Conservation (phyloP, 2,113 vertebrate genomes). For the Prolemur simus region DNA sequence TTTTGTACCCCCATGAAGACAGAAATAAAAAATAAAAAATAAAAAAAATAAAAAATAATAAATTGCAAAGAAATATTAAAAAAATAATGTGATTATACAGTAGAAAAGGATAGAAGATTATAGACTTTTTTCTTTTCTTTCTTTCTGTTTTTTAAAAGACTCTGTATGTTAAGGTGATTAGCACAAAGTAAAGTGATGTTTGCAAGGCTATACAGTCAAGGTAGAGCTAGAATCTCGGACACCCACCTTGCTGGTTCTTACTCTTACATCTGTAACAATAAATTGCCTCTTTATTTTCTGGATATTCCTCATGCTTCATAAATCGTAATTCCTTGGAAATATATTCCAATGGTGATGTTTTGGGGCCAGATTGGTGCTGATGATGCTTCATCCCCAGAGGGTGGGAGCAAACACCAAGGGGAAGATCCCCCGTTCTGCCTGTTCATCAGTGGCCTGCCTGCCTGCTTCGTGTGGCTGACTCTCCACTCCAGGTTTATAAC, state of each 20-base stretch:
- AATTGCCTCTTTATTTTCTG: neutral
- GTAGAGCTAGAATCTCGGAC: neutral
- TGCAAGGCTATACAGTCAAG: neutral
- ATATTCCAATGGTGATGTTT: neutral
- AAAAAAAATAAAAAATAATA: too few species aligned
- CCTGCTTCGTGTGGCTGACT: too few species aligned
- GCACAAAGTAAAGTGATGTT: neutral
- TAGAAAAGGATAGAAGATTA: neutral
- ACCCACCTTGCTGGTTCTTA: neutral
- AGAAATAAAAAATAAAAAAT: too few species aligned
- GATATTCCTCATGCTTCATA: neutral
- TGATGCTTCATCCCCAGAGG: neutral
- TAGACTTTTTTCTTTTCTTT: neutral
- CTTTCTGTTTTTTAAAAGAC: neutral
- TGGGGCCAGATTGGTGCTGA: neutral
- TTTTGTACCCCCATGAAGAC: too few species aligned
- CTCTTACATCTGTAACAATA: neutral
- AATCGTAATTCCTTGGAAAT: neutral
- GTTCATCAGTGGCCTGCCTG: neutral
- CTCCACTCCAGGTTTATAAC: too few species aligned
- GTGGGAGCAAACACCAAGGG: too few species aligned
- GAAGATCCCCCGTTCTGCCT: neutral
- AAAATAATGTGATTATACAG: too few species aligned
- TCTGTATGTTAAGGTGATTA: neutral
- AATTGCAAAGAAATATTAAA: too few species aligned